Evolutionary conservation across 2,113 vertebrate genomes (phyloP).

Genomic region (Speoplatyrhinus poulsoni): DNA sequence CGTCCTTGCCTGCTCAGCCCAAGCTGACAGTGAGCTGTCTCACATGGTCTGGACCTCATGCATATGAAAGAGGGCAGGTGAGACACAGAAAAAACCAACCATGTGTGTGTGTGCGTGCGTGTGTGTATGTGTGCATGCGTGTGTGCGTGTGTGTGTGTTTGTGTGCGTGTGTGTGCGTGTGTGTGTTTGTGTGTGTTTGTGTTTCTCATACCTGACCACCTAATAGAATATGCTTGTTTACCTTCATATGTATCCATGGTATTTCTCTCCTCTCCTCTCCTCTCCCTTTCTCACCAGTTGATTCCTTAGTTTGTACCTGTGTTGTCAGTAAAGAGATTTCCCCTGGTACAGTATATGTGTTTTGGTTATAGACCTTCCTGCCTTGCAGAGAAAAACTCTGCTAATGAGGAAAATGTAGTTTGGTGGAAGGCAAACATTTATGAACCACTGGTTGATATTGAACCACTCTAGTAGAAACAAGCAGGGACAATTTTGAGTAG

Average conservation of each 20-base stretch:
- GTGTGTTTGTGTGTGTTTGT: background rate
- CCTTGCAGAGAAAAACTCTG: no score
- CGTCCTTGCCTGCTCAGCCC: constrained; percentile 75
- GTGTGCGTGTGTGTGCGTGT: constrained; percentile 8
- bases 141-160: background rate
- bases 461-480: no score
- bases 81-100: constrained; percentile 63
- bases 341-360: no score
- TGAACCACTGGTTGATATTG: no score
- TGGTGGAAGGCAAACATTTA: no score
- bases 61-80: constrained; percentile 72
- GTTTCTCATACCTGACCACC: constrained; percentile 29
- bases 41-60: constrained; percentile 68
- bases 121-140: constrained; percentile 12
- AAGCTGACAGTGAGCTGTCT: constrained; percentile 71
- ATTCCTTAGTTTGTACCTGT: no score
- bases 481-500: no score
- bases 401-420: no score
- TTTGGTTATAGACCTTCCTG: no score
- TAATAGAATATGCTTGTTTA: constrained; percentile 48
- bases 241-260: constrained; percentile 22
- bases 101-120: constrained; percentile 1
- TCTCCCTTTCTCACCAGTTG: no score
- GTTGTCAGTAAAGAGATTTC: no score
- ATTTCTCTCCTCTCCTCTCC: background rate